Base-by-base conservation (phyloP, 2,113 vertebrate species). In the Pluvialis apricaria region DNA sequence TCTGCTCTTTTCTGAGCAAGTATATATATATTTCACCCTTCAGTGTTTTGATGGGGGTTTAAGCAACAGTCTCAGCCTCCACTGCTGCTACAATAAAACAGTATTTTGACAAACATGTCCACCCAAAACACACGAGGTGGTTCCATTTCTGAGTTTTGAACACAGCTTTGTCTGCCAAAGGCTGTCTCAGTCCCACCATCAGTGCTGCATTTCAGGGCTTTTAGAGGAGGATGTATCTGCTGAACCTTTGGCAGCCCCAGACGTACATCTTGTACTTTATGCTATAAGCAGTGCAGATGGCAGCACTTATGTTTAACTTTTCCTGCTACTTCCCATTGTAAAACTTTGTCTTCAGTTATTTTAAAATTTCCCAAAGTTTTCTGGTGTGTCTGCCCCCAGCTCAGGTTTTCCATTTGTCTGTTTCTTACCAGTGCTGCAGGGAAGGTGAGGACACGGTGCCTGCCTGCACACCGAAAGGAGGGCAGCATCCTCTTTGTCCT, bases 391-490 rank as follows among this genome's bases (percentile, higher is more conserved):
- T 68, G 54, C 26, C 24, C n/a, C 12, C 62, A 66, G 32, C 18
- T 76, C 58, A 49, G 57, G 24, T 75, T 83, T 81, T 85, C 36
- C 4, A 0, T 65, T 52, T 40, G 3, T 69, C 45, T 62, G 16
- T 25, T 70, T 68, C n/a, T 34, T 32, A 8, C 7, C 49, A 73
- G 44, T 45, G 44, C 32, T 72, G 29, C 57, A 64, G 40, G 20
- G 25, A 65, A 71, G 26, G 25, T 12, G 16, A 84, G 61, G 24
- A 54, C 22, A 12, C 1, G 1, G 31, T 16, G 8, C 25, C 32
- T 51, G 3, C 10, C 34, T 40, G n/a, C 36, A 52, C 0, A 0
- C 19, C 2, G 0, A 38, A 60, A 25, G 16, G 15, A 55, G 19
- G 10, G 25, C 42, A 82, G 45, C 40, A 34, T 40, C 54, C 26